Evolutionary conservation across 2,888 invertebrate genomes (phyloP), one percentile per base, ranked within the genome.

Genomic region (Amblyjoppa proteus): DNA sequence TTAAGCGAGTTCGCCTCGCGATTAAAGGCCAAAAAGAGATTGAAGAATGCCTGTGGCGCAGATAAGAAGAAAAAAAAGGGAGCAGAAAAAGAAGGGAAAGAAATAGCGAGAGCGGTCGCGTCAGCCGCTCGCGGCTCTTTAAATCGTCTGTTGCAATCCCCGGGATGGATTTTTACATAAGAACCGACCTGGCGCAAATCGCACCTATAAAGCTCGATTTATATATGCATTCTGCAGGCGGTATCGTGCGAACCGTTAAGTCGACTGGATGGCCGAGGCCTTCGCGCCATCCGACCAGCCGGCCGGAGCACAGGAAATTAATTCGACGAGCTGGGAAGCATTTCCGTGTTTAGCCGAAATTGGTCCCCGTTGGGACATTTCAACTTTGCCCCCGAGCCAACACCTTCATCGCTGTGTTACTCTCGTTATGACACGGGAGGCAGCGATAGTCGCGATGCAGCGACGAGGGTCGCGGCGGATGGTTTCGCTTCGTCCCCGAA

Each of bases 351-450:
- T 89, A 89, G 88, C 83, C 83, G 83, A 87, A 91, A 91, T 90
- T 91, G 90, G 89, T 90, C 90, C 89, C 90, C 81, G 87, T 89
- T 83, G 90, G 89, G 87, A 85, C 90, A 88, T 91, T 90, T 87
- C 86, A 89, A 90, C 88, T 89, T 90, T 78, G 76, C 87, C 76
- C 76, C 77, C 56, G 81, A 78, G 86, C 76, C 83, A 73, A 73
- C 76, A 73, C 71, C 79, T 76, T 74, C 31, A 25, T 3, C 61
- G 61, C 51, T 61, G 45, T 31, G 41, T 74, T 66, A n/a, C 28
- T 56, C 66, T 61, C 11, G 13, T 25, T 79, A 76, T 38, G 64
- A 58, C 28, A 53, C 41, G 58, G 58, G 13, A 9, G 25, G 28
- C 28, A 11, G 11, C 53, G 56, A 51, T 38, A 78, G 45, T 56